Evolutionary conservation across 2,113 vertebrate genomes (phyloP).

Genomic region (Xiphophorus hellerii): DNA sequence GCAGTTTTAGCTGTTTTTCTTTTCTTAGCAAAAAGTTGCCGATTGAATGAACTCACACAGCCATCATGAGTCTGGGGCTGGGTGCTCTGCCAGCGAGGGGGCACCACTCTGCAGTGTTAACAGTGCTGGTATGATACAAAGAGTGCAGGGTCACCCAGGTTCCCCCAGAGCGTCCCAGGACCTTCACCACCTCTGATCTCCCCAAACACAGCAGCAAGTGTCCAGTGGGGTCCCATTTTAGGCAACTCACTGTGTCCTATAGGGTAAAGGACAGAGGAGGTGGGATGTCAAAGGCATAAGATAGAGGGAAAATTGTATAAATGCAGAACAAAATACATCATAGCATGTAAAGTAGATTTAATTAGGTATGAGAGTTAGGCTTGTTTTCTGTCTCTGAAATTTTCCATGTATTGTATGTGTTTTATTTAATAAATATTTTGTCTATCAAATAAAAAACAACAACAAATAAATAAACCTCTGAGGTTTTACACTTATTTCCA

Average conservation of each 20-base stretch:
- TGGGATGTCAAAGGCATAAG: neutral
- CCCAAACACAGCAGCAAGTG: constrained; percentile 80
- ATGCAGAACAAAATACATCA: neutral
- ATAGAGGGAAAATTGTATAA: neutral
- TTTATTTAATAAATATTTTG: no score
- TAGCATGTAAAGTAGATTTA: neutral
- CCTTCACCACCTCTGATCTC: constrained; percentile 79
- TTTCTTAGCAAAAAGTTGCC: neutral
- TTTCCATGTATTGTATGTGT: neutral
- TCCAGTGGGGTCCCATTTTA: constrained; percentile 84
- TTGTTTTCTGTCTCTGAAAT: neutral
- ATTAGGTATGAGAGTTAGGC: neutral
- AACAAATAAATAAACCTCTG: neutral
- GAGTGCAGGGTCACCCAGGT: constrained; percentile 79
- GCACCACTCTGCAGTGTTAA: constrained; percentile 81
- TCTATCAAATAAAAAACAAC: neutral
- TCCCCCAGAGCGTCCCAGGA: constrained; percentile 71
- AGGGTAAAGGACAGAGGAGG: neutral
- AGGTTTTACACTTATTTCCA: neutral
- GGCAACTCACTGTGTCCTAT: constrained; percentile 76
- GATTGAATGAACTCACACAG: constrained; percentile 72
- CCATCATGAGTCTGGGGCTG: constrained; percentile 81
- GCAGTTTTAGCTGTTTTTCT: no score
- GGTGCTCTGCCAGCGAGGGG: constrained; percentile 74
- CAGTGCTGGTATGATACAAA: constrained; percentile 73